Percentiles rank a stretch among this genome's conserved stretches.
Conservation (phyloP, 2,113 vertebrate species). For the Colossoma macropomum region DNA sequence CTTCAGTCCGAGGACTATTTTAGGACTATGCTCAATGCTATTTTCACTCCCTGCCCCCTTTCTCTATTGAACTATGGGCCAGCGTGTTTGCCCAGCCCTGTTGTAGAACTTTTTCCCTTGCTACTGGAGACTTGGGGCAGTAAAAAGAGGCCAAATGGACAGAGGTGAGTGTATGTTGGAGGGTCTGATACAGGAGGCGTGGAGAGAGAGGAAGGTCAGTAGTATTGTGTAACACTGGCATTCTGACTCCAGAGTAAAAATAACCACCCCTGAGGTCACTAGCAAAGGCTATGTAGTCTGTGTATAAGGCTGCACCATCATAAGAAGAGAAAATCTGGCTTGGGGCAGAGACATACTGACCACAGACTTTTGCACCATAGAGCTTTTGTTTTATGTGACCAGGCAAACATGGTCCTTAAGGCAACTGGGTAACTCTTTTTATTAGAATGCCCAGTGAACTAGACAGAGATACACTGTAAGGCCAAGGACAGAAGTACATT, state of each 20-base stretch:
- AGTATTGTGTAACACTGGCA: conserved; percentile 73
- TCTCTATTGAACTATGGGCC: conserved; percentile 10
- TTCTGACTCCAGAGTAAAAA: conserved; percentile 70
- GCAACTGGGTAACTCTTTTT: neutral
- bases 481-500: neutral
- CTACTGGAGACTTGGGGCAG: conserved; percentile 18
- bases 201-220: conserved; percentile 54
- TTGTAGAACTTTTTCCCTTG: conserved; percentile 56
- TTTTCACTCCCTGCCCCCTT: neutral
- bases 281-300: conserved; percentile 71
- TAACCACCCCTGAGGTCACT: conserved; percentile 72
- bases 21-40: conserved; percentile 18
- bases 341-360: neutral
- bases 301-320: conserved; percentile 10
- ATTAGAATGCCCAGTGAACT: neutral
- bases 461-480: neutral
- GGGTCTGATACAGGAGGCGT: conserved; percentile 5
- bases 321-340: neutral
- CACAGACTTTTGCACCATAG: neutral
- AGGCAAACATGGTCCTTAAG: neutral
- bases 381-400: neutral
- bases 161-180: conserved; percentile 6
- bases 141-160: conserved; percentile 28
- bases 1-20: neutral
- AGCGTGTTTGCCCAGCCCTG: conserved; percentile 65